Conservation (phyloP, 1,140 invertebrate genomes). For the Drosophila nebulosa region DNA sequence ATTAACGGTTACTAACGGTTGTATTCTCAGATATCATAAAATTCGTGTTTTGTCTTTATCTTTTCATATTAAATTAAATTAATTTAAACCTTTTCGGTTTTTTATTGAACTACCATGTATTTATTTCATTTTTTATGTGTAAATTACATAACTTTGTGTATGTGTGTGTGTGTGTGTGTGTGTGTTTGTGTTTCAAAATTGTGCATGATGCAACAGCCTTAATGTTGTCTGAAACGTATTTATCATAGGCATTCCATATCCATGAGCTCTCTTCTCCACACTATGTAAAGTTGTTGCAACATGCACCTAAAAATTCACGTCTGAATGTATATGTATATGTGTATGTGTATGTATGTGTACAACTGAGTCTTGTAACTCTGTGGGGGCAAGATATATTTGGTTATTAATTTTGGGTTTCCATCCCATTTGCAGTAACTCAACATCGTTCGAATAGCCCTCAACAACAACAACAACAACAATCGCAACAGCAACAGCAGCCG, state of each 20-base stretch:
- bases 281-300: slow-evolving; percentile 58
- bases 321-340: no score
- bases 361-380: not conserved
- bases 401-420: slow-evolving; percentile 6
- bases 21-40: no score
- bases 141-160: not conserved
- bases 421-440: slow-evolving; percentile 77
- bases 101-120: slow-evolving; percentile 15
- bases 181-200: slow-evolving; percentile 32
- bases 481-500: slow-evolving; percentile 55
- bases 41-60: not conserved
- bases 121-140: slow-evolving; percentile 3
- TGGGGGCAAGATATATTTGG: slow-evolving; percentile 24
- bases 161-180: slow-evolving; percentile 18
- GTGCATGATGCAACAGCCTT: slow-evolving; percentile 57
- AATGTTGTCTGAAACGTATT: slow-evolving; percentile 34
- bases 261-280: slow-evolving; percentile 5
- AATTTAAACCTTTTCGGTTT: slow-evolving; percentile 1
- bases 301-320: slow-evolving; percentile 25
- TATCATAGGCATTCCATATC: slow-evolving; percentile 7
- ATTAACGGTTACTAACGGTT: no score
- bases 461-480: slow-evolving; percentile 44
- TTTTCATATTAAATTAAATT: not conserved
- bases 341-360: no score
- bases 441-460: slow-evolving; percentile 81